Percentiles rank a stretch among this genome's conserved stretches.
Conservation (phyloP, 2,888 invertebrate genomes). For the Cepaea hortensis region DNA sequence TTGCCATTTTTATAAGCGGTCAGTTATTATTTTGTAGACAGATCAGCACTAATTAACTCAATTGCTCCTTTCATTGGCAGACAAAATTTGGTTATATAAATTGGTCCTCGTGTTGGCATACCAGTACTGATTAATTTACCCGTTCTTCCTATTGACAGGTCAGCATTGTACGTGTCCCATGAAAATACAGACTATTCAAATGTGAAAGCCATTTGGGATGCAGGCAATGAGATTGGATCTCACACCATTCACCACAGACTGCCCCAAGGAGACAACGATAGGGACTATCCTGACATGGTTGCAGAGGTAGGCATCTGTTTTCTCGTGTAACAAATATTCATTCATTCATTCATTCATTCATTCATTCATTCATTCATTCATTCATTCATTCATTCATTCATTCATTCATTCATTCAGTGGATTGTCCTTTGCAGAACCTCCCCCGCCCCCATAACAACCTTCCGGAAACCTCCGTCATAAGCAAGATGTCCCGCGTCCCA, state of each 20-base stretch:
- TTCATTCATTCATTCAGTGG: too few relatives aligned
- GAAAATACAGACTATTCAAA: slow-evolving; percentile 21
- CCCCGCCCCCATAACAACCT: too few relatives aligned
- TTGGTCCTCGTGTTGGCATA: not conserved
- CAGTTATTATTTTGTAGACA: too few relatives aligned
- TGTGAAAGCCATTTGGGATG: slow-evolving; percentile 94
- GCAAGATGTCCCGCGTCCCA: too few relatives aligned
- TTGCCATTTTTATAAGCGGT: too few relatives aligned
- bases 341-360: too few relatives aligned
- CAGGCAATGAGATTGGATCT: slow-evolving; percentile 95
- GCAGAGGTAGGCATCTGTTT: not conserved
- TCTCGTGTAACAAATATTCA: not conserved
- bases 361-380: too few relatives aligned
- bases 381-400: too few relatives aligned
- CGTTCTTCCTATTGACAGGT: not conserved
- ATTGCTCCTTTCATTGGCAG: too few relatives aligned
- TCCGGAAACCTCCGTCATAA: too few relatives aligned
- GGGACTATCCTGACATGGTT: slow-evolving; percentile 78
- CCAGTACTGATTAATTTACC: not conserved
- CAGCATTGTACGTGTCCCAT: slow-evolving; percentile 2
- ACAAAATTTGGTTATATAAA: not conserved
- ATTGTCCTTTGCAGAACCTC: too few relatives aligned
- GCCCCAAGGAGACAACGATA: slow-evolving; percentile 26
- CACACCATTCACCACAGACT: slow-evolving; percentile 84
- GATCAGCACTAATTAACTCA: too few relatives aligned